A percentile compares a stretch with the other conserved stretches of the same genome.
Evolutionary conservation across 2,113 vertebrate species (phyloP).

Genomic region (Sphyrna mokarran): DNA sequence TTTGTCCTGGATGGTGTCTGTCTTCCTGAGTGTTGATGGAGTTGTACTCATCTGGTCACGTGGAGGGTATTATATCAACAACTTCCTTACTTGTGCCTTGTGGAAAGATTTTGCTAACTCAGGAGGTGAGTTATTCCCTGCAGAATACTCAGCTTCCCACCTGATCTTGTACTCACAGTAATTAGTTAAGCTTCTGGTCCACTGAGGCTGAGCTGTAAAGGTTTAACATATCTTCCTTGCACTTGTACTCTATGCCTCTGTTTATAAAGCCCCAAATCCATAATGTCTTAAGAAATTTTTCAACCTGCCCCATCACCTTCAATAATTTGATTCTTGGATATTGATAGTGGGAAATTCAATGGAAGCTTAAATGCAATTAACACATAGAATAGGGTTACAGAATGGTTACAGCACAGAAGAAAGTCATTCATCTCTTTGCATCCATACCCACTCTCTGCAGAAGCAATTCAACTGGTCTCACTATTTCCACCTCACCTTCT

Average conservation of each 20-base stretch:
- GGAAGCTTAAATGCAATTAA: neutral
- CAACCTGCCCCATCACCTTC: too few relatives aligned
- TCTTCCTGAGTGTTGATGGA: neutral
- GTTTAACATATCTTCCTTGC: too few relatives aligned
- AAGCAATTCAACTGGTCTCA: neutral
- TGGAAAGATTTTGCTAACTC: neutral
- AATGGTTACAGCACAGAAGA: neutral
- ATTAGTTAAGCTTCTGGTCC: too few relatives aligned
- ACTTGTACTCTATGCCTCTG: too few relatives aligned
- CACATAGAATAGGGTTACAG: neutral
- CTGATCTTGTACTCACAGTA: neutral
- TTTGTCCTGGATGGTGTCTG: neutral
- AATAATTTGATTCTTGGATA: too few relatives aligned
- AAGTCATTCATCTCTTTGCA: neutral
- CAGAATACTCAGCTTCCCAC: neutral
- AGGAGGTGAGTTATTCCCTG: neutral
- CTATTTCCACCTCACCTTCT: too few relatives aligned
- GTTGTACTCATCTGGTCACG: neutral
- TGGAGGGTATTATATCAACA: neutral
- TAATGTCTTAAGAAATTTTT: too few relatives aligned
- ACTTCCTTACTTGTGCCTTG: neutral
- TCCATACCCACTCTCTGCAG: neutral
- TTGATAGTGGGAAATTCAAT: too few relatives aligned
- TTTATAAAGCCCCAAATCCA: too few relatives aligned
- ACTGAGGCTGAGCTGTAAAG: too few relatives aligned